Evolutionary conservation across 53 echinoderm and acorn worm genomes (phyloP), one percentile per base, ranked within the genome.

Genomic region (Zoroaster sp.): DNA sequence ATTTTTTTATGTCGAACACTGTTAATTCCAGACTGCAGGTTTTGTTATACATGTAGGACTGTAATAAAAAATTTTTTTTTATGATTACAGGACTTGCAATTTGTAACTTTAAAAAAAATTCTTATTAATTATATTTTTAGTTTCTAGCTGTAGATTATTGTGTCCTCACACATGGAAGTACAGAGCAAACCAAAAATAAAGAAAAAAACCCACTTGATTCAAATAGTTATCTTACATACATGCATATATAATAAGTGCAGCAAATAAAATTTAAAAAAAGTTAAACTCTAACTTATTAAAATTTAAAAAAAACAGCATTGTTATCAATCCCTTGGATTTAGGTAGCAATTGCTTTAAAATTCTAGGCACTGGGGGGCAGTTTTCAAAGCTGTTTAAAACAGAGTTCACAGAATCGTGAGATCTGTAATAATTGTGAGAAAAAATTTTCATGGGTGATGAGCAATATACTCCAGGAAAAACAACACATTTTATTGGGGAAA

Each of bases 111-210:
- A n/a, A n/a, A n/a, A n/a, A n/a, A n/a, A n/a, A n/a, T n/a, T 9
- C 9, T 80, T 38, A 80, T 38, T 4, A 3, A 36, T 18, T 3
- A n/a, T 13, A 38, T n/a, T 18, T 74, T 40, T 7, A 35, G 25
- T 7, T 41, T 39, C 39, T 42, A 37, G 17, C 35, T 40, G 36
- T 78, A 78, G 79, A 53, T 80, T 80, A 80, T 63, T 80, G 80
- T 80, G 80, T 80, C 80, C 39, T 55, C 80, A 65, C 80, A 80
- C 80, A 80, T 63, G 80, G 80, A 80, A 80, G 80, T 80, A 80
- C 80, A 66, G 59, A 65, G 25, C 23, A 55, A 52, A 3, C 15
- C 6, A 46, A 52, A 52, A 54, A 20, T 7, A 59, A 59, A 59
- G 23, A 1, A 23, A 23, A 55, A 55, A 59, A 14, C 49, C 49